Conservation (phyloP, 2,797 vertebrate species). For the Girardinus metallicus region DNA sequence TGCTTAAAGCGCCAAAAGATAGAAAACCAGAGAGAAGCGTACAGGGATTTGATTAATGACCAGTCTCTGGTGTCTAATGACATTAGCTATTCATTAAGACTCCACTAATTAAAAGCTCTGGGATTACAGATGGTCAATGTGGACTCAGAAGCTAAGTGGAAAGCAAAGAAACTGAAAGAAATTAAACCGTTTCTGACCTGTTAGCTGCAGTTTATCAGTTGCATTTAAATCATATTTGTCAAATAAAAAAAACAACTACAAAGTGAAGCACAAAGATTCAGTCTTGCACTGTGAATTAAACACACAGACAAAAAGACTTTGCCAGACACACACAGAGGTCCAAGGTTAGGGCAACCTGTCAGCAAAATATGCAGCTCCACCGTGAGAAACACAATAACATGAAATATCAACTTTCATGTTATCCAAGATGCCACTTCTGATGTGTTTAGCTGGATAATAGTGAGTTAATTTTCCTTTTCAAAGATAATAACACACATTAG, state of each 20-base stretch:
- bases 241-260: not conserved
- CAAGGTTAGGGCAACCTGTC: conserved; percentile 35
- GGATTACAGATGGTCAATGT: conserved; percentile 23
- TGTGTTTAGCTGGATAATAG: not conserved
- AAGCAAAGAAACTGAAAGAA: conserved; percentile 13
- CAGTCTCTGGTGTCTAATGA: conserved; percentile 32
- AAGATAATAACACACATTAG: not conserved
- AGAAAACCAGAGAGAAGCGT: conserved; percentile 4
- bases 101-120: conserved; percentile 53
- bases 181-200: not conserved
- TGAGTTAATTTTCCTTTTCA: not conserved
- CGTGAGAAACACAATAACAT: conserved; percentile 23
- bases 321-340: conserved; percentile 1
- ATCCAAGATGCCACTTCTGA: not conserved
- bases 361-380: conserved; percentile 59
- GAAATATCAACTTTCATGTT: not conserved
- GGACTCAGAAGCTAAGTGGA: conserved; percentile 13
- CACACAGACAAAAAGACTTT: conserved; percentile 28
- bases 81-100: conserved; percentile 39
- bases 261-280: not conserved
- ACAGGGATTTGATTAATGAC: conserved; percentile 28
- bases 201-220: not conserved
- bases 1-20: not conserved
- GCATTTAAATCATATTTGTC: not conserved
- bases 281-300: conserved; percentile 10